Evolutionary conservation across 30 jellyfish, hydroid and myxozoan species (phyloP), one percentile per base, ranked within the genome.

Genomic region (Hydractinia symbiolongicarpus): DNA sequence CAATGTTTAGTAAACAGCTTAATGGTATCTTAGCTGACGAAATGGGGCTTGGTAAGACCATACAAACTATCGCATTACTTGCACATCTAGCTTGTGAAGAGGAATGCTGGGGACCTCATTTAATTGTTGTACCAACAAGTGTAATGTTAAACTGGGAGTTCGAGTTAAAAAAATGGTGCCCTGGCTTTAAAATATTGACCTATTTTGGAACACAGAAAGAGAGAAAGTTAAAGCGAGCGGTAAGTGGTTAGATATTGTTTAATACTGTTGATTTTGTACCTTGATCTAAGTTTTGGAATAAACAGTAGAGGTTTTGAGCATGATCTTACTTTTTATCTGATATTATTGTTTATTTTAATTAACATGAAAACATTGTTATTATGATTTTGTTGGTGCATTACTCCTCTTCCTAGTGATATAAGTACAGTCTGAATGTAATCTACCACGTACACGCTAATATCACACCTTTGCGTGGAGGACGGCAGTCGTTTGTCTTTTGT

Each of bases 61-160:
- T 93, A 7, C 98, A 93, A 67, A 93, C 96, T 5, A 93, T 93
- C n/a, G 99, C 99, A 11, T 76, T 88, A 17, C 75, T 93, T 72
- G 99, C 95, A 9, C 96, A 88, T 66, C 66, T 93, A 20, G 99
- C 99, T 0, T 88, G 96, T 78, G 96, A 93, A n/a, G 95, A 93
- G 83, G 90, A 81, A 21, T 73, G 86, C 70, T 93, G 99, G 99
- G 99, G 99, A 16, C 99, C 99, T n/a, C 99, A 93, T 88, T 83
- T 93, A 60, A 88, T 93, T 67, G 96, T 93, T 61, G 99, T 93
- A 5, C 99, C 99, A 7, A 93, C 96, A 4, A 89, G 96, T 83
- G 99, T 88, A n/a, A 93, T 93, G 99, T 79, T 93, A 76, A 88
- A 89, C 72, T 93, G 99, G 99, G 96, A 93, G 73, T 85, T 74